Evolutionary conservation across 2,797 vertebrate genomes (phyloP).

Genomic region (Malurus leucopterus): DNA sequence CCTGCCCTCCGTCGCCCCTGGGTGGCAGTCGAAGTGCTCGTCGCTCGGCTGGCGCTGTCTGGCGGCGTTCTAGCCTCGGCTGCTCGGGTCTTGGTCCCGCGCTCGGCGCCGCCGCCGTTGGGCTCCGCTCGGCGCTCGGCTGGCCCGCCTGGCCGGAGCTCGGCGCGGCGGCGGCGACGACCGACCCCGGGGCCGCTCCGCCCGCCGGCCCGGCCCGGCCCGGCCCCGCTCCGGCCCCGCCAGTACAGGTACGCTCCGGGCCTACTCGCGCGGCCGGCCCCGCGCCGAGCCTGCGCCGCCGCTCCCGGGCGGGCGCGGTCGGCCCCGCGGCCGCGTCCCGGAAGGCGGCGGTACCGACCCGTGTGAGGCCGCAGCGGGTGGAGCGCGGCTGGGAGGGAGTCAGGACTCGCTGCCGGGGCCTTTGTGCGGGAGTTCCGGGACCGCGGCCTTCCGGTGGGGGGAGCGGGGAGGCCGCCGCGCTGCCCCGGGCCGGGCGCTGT

Average conservation of each 20-base stretch:
- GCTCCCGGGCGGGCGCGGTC: background rate
- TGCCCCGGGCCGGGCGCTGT: background rate
- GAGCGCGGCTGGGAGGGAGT: background rate
- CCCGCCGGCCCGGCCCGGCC: background rate
- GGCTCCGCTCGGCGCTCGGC: constrained; percentile 19
- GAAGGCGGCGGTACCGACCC: background rate
- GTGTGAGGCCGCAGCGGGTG: background rate
- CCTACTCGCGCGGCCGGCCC: background rate
- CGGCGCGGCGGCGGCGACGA: background rate
- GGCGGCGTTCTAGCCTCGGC: constrained; percentile 9
- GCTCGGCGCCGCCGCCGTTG: background rate
- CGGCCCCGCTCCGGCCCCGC: background rate
- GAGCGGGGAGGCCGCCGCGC: background rate
- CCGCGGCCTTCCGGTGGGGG: background rate
- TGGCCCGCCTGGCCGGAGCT: constrained; percentile 30
- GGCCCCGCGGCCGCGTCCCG: background rate
- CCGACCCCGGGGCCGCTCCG: background rate
- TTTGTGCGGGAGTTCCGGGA: background rate
- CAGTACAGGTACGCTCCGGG: background rate
- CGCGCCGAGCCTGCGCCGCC: background rate
- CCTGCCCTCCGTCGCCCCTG: background rate
- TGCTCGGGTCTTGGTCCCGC: constrained; percentile 8
- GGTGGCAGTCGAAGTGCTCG: background rate
- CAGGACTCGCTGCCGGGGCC: background rate
- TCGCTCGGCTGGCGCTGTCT: background rate